phyloP scores from a whole-genome alignment of 2,797 vertebrate species.

The Emys orbicularis region DNA sequence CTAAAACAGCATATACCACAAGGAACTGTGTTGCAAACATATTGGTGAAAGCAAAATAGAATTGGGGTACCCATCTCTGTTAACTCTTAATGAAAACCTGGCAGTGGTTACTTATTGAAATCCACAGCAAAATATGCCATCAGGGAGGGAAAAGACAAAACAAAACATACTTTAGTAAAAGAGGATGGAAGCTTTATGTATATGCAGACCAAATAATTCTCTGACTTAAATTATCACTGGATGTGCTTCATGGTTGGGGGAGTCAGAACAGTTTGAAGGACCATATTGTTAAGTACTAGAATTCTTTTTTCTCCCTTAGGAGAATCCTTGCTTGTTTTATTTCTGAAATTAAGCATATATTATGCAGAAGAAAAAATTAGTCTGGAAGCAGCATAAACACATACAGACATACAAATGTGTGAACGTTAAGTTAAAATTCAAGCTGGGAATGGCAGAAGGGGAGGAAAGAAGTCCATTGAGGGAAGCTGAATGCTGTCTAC shows the following conservation, averaged over 20 bases:
- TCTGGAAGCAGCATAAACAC: not conserved
- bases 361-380: not conserved
- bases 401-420: not conserved
- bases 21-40: not conserved
- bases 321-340: rapidly evolving
- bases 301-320: not conserved
- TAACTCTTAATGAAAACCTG: not conserved
- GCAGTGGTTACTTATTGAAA: not conserved
- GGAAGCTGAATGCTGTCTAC: not conserved
- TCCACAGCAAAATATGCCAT: not conserved
- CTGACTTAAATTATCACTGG: not conserved
- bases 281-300: not conserved
- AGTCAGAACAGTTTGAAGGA: not conserved
- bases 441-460: not conserved
- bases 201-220: not conserved
- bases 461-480: not conserved
- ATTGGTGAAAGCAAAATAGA: not conserved
- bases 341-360: not conserved
- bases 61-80: not conserved
- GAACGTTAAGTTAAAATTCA: not conserved
- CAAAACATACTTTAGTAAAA: not conserved
- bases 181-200: not conserved
- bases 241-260: not conserved
- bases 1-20: not conserved
- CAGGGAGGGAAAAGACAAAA: not conserved